Evolutionary conservation across 2,888 invertebrate species (phyloP).

Genomic region (Ommatoiulus sabulosus): DNA sequence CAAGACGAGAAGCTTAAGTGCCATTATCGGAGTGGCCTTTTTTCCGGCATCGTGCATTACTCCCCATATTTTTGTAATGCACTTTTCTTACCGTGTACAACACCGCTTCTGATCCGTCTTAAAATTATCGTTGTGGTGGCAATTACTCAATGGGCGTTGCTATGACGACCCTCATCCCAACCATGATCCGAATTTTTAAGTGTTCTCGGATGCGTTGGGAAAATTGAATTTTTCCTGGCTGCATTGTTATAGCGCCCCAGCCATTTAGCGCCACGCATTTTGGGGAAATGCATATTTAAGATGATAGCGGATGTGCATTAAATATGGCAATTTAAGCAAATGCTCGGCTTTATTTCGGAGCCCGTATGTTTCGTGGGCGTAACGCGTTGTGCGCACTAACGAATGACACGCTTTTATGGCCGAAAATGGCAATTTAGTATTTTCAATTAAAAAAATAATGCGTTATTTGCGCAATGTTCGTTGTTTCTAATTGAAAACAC

Average conservation of each 20-base stretch:
- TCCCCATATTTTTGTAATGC: constrained; percentile 47
- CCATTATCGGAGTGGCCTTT: constrained; percentile 6
- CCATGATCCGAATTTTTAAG: constrained; percentile 53
- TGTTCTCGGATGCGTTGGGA: constrained; percentile 26
- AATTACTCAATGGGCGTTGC: constrained; percentile 45
- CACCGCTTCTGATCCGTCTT: constrained; percentile 30
- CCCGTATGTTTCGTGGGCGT: neutral
- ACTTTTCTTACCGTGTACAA: constrained; percentile 38
- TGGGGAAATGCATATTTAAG: constrained; percentile 38
- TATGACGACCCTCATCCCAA: constrained; percentile 49
- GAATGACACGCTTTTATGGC: neutral
- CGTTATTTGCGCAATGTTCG: neutral
- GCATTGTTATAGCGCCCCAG: constrained; percentile 9
- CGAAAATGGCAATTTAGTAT: neutral
- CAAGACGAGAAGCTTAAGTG: neutral
- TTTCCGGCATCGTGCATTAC: neutral
- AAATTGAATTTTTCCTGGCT: constrained; percentile 35
- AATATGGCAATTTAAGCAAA: constrained; percentile 4
- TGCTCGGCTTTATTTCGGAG: neutral
- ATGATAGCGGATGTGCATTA: constrained; percentile 45
- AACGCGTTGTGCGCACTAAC: neutral
- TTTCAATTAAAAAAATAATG: neutral
- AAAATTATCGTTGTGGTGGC: constrained; percentile 49
- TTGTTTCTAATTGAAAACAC: constrained; percentile 16
- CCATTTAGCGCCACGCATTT: neutral